Base-by-base conservation (phyloP, 2,888 invertebrate genomes). In the Sarcophaga subvicina region DNA sequence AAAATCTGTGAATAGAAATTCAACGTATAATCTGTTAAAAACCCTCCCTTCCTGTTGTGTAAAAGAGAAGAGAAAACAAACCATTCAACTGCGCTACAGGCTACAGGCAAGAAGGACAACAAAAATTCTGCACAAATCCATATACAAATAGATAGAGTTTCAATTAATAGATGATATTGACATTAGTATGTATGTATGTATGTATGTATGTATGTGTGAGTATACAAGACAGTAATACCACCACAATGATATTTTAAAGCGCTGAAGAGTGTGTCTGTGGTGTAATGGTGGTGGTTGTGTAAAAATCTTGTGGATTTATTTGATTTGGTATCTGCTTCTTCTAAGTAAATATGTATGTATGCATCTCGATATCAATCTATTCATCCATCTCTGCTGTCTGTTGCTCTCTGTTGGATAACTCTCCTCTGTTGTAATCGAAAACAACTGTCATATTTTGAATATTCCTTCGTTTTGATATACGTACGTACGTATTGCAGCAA, bases 381-480 rank as follows among this genome's bases (percentile, higher is more conserved):
- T 4, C 4, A 14, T 49, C 14, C 14, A 11, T 49, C 49, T 49
- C 14, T 49, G 11, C 14, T 49, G 6, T 49, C 14, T 49, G 11
- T 11, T 49, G 11, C 14, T 49, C 49, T 49, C 49, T 49, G 1
- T 14, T 11, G 49, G 49, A 14, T 2, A 37, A 4, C 27, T 49
- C 49, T 49, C 2, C 49, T 49, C 14, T 49, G 49, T 14, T 77
- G 60, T 47, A 37, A 25, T 77, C 60, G 60, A 60, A 37, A 66
- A 80, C 86, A 86, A 80, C 82, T 86, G 83, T 83, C 86, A 83
- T 69, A 83, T 83, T 82, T 84, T 73, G n/a, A 20, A 62, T 62
- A n/a, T 14, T 49, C 14, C 6, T 49, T 49, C 14, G 49, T 14
- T 49, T 49, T 49, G 14, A 49, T 14, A 49, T 14, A 4, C 11